Percentiles rank a stretch among this genome's conserved stretches.
Evolutionary conservation across 2,797 vertebrate genomes (phyloP).

Genomic region (Argyrosomus regius): DNA sequence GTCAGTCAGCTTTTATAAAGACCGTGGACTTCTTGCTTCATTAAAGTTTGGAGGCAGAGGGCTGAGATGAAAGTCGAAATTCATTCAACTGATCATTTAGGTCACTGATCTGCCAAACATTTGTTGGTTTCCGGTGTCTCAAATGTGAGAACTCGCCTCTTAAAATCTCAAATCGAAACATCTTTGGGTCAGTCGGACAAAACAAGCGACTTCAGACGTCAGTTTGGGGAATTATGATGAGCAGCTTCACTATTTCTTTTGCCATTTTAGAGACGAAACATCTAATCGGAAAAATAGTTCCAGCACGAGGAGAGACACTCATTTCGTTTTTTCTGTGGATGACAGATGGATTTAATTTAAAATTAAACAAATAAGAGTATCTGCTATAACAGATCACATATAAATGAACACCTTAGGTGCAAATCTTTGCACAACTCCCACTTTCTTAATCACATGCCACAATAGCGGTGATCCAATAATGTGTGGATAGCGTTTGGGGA

Average conservation of each 20-base stretch:
- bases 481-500: neutral
- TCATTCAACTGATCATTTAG: neutral
- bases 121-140: neutral
- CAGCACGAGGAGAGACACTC: neutral
- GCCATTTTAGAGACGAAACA: neutral
- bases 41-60: neutral
- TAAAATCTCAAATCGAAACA: neutral
- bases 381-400: neutral
- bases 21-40: neutral
- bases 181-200: too few species aligned
- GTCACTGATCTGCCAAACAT: too few species aligned
- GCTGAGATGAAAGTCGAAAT: neutral
- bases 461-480: neutral
- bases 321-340: neutral
- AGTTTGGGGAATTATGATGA: neutral
- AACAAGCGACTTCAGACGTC: neutral
- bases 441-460: neutral
- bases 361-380: neutral
- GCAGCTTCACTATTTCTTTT: neutral
- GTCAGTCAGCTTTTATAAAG: neutral
- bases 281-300: neutral
- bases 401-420: conserved; percentile 20
- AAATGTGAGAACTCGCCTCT: neutral
- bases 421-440: conserved; percentile 32
- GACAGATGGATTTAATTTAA: conserved; percentile 1